Conservation (phyloP, 2,888 invertebrate species). For the Agrotis exclamationis region DNA sequence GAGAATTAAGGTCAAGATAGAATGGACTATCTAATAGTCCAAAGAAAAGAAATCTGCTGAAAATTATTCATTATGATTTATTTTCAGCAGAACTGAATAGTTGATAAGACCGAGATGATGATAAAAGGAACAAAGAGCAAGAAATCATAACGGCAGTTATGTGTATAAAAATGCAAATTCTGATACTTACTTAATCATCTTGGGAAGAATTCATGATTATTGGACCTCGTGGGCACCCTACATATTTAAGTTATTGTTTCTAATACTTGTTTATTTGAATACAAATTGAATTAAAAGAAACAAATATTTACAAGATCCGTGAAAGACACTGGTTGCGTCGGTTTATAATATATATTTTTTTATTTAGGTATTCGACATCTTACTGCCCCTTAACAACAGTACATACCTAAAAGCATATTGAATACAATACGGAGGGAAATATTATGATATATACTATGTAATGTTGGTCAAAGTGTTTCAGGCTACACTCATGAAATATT, state of each 20-base stretch:
- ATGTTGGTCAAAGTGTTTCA: constrained; percentile 54
- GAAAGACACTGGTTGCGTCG: too few species aligned
- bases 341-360: too few species aligned
- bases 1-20: constrained; percentile 46
- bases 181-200: too few species aligned
- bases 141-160: too few species aligned
- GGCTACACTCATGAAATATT: constrained; percentile 61
- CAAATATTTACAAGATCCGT: too few species aligned
- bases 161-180: too few species aligned
- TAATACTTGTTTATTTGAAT: too few species aligned
- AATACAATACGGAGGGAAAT: constrained; percentile 58
- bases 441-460: constrained; percentile 67
- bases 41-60: too few species aligned
- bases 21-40: background rate
- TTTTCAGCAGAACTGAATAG: background rate
- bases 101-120: background rate
- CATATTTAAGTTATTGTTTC: background rate
- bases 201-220: background rate
- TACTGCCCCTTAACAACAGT: constrained; percentile 41
- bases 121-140: too few species aligned
- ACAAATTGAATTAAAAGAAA: background rate
- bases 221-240: background rate
- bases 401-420: constrained; percentile 27
- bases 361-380: background rate
- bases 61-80: background rate